phyloP scores from a whole-genome alignment of 2,113 vertebrate species.

The Australoheros scitulus region DNA sequence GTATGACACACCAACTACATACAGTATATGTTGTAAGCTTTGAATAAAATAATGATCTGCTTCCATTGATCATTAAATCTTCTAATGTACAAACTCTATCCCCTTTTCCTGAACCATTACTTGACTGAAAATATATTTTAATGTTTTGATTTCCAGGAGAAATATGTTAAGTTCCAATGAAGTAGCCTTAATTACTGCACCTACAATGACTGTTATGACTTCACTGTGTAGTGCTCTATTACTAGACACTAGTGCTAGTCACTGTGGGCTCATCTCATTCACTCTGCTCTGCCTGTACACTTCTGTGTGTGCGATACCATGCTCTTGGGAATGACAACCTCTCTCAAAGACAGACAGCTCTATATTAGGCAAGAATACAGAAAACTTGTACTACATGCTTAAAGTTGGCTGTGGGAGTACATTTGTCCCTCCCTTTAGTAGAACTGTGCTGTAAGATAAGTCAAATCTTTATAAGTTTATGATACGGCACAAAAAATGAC shows the following conservation, averaged over 20 bases:
- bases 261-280: background rate
- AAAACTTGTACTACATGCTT: background rate
- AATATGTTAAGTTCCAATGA: background rate
- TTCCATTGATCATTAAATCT: background rate
- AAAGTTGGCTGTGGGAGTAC: background rate
- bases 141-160: background rate
- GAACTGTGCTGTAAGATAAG: background rate
- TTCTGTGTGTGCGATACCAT: constrained; percentile 25
- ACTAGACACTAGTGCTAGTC: constrained; percentile 40
- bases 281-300: constrained; percentile 15
- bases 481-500: background rate
- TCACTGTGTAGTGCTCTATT: constrained; percentile 35
- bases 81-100: background rate
- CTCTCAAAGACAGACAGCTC: constrained; percentile 52
- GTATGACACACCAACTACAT: background rate
- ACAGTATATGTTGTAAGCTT: background rate
- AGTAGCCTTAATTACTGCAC: background rate
- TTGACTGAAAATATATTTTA: background rate
- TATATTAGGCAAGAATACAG: background rate
- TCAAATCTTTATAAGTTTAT: background rate
- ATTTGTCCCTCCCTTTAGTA: background rate
- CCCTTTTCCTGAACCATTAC: background rate
- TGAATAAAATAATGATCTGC: background rate
- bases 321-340: constrained; percentile 16
- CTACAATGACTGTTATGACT: constrained; percentile 17